Evolutionary conservation across 2,888 invertebrate genomes (phyloP), one percentile per base, ranked within the genome.

Genomic region (Chirona hameri): DNA sequence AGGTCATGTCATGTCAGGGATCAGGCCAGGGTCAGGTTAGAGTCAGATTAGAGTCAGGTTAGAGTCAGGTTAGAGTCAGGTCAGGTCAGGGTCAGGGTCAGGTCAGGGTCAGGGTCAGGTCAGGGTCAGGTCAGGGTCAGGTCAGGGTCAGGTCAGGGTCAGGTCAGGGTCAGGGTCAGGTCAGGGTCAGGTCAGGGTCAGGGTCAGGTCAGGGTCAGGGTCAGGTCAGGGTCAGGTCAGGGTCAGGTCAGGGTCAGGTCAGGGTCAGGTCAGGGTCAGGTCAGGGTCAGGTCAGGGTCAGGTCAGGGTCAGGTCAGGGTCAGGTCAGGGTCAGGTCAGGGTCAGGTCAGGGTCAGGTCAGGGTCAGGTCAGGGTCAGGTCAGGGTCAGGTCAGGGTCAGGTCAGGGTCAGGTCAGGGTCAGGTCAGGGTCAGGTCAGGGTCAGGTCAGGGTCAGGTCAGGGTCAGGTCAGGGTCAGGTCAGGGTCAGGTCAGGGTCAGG

Each of bases 171-270:
- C 39, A 39, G 39, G 39, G n/a, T 39, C 39, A 39, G 39, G 39
- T 39, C 39, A 98, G 3, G 95, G 93, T n/a, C 83, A 96, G 95
- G 52, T 99, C 90, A 0, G 94, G 88, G 90, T 99, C 39, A 39
- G 39, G 39, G n/a, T n/a, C n/a, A n/a, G n/a, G n/a, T 39, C 39
- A 7, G 39, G 39, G 39, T 39, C 98, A 9, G 98, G 97, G n/a
- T 89, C 99, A 99, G 84, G 97, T 92, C 84, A 97, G 94, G 48
- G 39, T 39, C 39, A 39, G 39, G 39, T 39, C 39, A 39, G 39
- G 39, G 39, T 39, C 39, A 39, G 39, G 39, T n/a, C n/a, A n/a
- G n/a, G n/a, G 39, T 39, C 39, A 7, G 98, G 57, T 18, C 57
- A 10, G n/a, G 24, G n/a, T 65, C 65, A n/a, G n/a, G 10, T 10